Evolutionary conservation across 2,113 vertebrate genomes (phyloP).

Genomic region (human (Homo sapiens)): GRCh38 chr1:217668001-217668500

Average conservation of each 20-base stretch:
- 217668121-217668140: neutral
- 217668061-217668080: constrained; percentile 70
- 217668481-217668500: constrained; percentile 92
- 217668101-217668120: constrained; percentile 66
- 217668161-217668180: constrained; percentile 50
- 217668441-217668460: constrained; percentile 94
- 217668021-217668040: constrained; percentile 81
- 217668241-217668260: constrained; percentile 85
- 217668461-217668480: constrained; percentile 97
- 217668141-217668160: constrained; percentile 10
- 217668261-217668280: constrained; percentile 83
- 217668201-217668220: constrained; percentile 82
- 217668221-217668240: constrained; percentile 80
- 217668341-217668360: constrained; percentile 70
- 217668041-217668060: constrained; percentile 70
- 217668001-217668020: constrained; percentile 88
- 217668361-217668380: constrained; percentile 81
- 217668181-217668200: constrained; percentile 79
- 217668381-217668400: constrained; percentile 81
- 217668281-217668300: constrained; percentile 83
- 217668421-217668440: constrained; percentile 86
- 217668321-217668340: constrained; percentile 77
- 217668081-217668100: constrained; percentile 78
- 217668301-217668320: constrained; percentile 82
- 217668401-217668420: constrained; percentile 83